These are phyloP conservation scores for Distichodus sexfasciatus DNA, from an alignment of 2,797 vertebrate genomes.

Conservation along the genomic window DNA sequence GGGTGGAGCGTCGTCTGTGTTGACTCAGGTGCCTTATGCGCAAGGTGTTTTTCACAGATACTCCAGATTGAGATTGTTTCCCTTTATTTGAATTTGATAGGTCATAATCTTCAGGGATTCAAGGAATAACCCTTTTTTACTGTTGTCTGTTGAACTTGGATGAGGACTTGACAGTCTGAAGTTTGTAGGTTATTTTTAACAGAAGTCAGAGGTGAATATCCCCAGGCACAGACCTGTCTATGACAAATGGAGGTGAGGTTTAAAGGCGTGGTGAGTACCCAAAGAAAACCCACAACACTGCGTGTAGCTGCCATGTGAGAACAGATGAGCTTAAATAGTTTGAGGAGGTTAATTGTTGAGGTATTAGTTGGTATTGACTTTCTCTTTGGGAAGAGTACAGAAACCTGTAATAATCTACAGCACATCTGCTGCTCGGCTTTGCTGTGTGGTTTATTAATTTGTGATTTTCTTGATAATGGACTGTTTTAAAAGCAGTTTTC, in stretches of 20 bases:
- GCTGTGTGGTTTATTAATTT: too few relatives aligned
- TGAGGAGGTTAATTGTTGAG: background rate
- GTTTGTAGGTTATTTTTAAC: slow-evolving; percentile 42
- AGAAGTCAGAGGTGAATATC: slow-evolving; percentile 58
- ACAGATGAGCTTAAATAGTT: background rate
- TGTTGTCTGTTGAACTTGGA: slow-evolving; percentile 15
- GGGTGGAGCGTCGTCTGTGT: slow-evolving; percentile 64
- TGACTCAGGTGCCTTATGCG: slow-evolving; percentile 62
- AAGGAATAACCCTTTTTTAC: background rate
- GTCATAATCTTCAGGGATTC: background rate
- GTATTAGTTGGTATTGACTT: background rate
- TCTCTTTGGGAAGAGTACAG: background rate
- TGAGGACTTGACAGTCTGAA: slow-evolving; percentile 25
- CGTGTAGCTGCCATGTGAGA: background rate
- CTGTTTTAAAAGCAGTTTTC: too few relatives aligned
- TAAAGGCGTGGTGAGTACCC: slow-evolving; percentile 71
- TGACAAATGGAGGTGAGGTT: slow-evolving; percentile 78
- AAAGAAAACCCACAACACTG: background rate
- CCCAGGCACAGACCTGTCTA: slow-evolving; percentile 15
- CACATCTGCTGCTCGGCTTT: background rate
- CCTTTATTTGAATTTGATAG: background rate
- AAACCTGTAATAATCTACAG: too few relatives aligned
- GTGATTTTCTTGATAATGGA: too few relatives aligned
- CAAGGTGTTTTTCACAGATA: slow-evolving; percentile 38
- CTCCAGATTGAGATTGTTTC: slow-evolving; percentile 1